Evolutionary conservation across 2,113 vertebrate species (phyloP).

Genomic region (Chaetorhynchus papuensis): DNA sequence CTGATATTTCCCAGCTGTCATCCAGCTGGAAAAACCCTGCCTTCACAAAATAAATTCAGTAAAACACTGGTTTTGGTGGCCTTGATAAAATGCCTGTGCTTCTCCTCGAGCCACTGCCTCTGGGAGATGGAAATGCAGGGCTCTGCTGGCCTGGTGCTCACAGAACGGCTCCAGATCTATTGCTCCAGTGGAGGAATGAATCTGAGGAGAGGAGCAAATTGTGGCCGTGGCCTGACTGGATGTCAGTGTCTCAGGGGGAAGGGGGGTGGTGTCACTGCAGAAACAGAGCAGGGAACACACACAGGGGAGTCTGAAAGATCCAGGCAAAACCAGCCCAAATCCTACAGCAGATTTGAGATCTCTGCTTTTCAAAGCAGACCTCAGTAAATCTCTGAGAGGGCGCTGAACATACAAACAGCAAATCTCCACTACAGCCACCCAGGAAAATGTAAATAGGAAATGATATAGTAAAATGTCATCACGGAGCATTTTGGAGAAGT

Average conservation of each 20-base stretch:
- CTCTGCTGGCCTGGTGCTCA: not conserved
- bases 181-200: not conserved
- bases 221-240: not conserved
- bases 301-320: not conserved
- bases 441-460: conserved; percentile 18
- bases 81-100: not conserved
- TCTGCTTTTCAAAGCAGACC: not conserved
- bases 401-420: not conserved
- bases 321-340: not conserved
- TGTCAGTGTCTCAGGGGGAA: not conserved
- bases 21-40: not conserved
- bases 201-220: not conserved
- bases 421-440: not conserved
- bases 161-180: not conserved
- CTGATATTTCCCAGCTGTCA: not conserved
- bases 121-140: not conserved
- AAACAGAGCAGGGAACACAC: not conserved
- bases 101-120: not conserved
- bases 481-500: not conserved
- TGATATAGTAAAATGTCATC: not conserved
- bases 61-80: not conserved
- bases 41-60: not conserved
- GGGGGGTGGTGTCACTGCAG: not conserved
- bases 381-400: not conserved
- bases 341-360: not conserved